A percentile compares a stretch with the other conserved stretches of the same genome.
phyloP scores from a whole-genome alignment of 2,113 vertebrate genomes.

The Eupsittula cactorum region DNA sequence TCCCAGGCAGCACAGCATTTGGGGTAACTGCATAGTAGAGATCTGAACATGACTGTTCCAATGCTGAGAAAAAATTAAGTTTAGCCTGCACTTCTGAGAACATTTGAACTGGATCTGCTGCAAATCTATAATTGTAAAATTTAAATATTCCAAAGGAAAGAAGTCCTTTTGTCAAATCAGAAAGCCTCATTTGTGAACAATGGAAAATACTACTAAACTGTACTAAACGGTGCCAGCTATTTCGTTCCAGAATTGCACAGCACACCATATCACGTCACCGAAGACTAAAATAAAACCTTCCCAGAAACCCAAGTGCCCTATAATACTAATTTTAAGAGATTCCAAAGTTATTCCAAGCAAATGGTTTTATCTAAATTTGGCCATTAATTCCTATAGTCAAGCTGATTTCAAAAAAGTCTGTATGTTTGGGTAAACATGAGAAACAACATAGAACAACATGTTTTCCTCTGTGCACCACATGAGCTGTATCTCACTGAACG shows the following conservation, averaged over 20 bases:
- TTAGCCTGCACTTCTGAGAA: background rate
- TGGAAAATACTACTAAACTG: conserved; percentile 25
- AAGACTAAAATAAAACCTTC: conserved; percentile 60
- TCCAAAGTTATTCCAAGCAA: conserved; percentile 35
- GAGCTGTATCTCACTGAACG: background rate
- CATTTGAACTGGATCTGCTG: background rate
- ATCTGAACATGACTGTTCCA: background rate
- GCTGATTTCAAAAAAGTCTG: background rate
- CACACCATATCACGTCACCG: conserved; percentile 17
- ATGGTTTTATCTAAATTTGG: conserved; percentile 49
- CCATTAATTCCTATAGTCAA: conserved; percentile 9
- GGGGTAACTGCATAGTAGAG: background rate
- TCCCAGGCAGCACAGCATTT: background rate
- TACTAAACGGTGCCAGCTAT: background rate
- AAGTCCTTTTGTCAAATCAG: background rate
- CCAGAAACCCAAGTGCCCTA: conserved; percentile 49
- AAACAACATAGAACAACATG: background rate
- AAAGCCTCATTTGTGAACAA: conserved; percentile 12
- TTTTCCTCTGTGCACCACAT: background rate
- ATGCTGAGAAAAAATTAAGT: background rate
- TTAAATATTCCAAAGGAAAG: conserved; percentile 4
- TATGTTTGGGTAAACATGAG: background rate
- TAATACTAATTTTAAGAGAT: conserved; percentile 59
- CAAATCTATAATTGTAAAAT: background rate
- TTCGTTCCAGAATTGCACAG: conserved; percentile 24